Evolutionary conservation across 2,797 vertebrate genomes (phyloP).

Genomic region (Tarsius wallacei): DNA sequence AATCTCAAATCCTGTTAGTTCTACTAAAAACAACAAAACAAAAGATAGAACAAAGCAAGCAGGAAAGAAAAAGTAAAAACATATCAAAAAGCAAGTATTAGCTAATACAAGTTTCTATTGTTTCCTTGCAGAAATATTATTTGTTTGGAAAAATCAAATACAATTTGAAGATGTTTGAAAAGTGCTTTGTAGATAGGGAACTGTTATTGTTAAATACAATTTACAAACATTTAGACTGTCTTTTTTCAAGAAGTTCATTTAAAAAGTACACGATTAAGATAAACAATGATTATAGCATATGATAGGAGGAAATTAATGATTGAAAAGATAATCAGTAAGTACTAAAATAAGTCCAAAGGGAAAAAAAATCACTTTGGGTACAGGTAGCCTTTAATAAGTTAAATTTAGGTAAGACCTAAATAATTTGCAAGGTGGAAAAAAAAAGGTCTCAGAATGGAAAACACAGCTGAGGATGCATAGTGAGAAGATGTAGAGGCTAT

Average conservation of each 20-base stretch:
- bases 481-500: neutral
- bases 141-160: slow-evolving; percentile 25
- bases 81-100: neutral
- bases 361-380: neutral
- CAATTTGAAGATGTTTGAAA: neutral
- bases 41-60: neutral
- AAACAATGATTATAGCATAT: neutral
- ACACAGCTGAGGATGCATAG: neutral
- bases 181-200: neutral
- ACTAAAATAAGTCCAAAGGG: neutral
- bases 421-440: neutral
- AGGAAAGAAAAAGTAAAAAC: neutral
- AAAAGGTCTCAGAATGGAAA: neutral
- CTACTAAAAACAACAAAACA: neutral
- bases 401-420: neutral
- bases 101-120: neutral
- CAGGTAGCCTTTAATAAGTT: neutral
- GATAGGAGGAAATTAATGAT: neutral
- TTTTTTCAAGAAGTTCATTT: neutral
- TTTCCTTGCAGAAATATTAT: neutral
- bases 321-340: neutral
- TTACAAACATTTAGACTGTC: neutral
- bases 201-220: neutral
- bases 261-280: neutral
- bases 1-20: neutral